A percentile compares a stretch with the other conserved stretches of the same genome.
phyloP scores from a whole-genome alignment of 1,140 invertebrate species.

The Papilio polytes region DNA sequence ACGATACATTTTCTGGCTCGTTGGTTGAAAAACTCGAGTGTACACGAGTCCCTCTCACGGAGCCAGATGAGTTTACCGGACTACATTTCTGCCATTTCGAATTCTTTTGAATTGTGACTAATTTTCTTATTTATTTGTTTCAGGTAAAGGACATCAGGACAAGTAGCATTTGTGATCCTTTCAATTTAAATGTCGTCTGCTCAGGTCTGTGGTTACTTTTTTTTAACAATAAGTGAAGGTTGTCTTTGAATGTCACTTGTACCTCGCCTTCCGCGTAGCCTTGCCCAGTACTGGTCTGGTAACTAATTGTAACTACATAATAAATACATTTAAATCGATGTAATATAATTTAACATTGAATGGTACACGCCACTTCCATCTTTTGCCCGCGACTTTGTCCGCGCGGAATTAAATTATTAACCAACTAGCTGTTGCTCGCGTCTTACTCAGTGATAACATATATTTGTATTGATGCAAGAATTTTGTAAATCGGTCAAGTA shows the following conservation, averaged over 20 bases:
- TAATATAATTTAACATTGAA: not conserved
- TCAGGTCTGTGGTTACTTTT: constrained; percentile 27
- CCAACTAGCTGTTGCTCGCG: too few relatives aligned
- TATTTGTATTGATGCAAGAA: too few relatives aligned
- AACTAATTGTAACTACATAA: constrained; percentile 5
- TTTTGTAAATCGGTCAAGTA: too few relatives aligned
- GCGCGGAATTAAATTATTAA: too few relatives aligned
- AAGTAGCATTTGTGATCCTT: constrained; percentile 28
- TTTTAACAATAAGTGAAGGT: constrained; percentile 51
- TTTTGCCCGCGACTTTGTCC: too few relatives aligned
- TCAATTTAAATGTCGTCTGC: constrained; percentile 20
- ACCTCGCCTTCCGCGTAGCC: constrained; percentile 51
- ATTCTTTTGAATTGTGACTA: not conserved
- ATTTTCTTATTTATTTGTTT: not conserved
- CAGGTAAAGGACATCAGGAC: constrained; percentile 20
- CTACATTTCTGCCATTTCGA: not conserved
- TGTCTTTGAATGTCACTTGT: constrained; percentile 62
- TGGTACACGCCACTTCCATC: not conserved
- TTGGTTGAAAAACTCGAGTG: not conserved
- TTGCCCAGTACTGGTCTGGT: constrained; percentile 36
- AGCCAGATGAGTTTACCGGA: not conserved
- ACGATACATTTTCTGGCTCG: too few relatives aligned
- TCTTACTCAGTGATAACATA: too few relatives aligned
- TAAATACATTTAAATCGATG: not conserved
- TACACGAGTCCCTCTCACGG: too few relatives aligned